Evolutionary conservation across 2,113 vertebrate species (phyloP).

Genomic region (Rhagologus leucostigma): DNA sequence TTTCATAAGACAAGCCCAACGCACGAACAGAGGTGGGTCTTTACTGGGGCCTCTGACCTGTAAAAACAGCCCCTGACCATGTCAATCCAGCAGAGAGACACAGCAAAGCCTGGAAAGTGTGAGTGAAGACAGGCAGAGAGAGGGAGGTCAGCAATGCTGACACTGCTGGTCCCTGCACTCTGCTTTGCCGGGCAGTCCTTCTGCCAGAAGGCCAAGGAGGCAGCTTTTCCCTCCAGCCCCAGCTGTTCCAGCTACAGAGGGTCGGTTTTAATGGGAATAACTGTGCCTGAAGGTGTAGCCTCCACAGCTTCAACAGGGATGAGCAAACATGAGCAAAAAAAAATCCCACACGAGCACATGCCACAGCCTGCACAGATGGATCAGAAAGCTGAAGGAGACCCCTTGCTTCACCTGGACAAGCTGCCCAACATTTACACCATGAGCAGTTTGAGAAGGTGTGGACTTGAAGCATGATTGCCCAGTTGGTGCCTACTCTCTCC

Average conservation of each 20-base stretch:
- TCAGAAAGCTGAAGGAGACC: not conserved
- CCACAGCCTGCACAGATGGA: not conserved
- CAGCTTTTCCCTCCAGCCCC: not conserved
- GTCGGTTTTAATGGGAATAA: not conserved
- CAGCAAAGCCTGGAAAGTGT: not conserved
- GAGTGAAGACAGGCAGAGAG: fast-evolving
- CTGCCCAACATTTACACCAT: fast-evolving
- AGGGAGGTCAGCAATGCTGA: not conserved
- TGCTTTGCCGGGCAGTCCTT: not conserved
- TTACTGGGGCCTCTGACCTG: fast-evolving
- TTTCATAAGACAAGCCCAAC: not conserved
- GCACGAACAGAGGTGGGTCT: not conserved
- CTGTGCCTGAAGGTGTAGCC: not conserved
- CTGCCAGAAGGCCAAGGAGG: not conserved
- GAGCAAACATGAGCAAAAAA: not conserved
- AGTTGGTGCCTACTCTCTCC: fast-evolving
- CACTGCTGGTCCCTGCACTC: not conserved
- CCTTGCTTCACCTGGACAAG: not conserved
- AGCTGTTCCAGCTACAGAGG: not conserved
- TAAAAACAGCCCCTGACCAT: not conserved
- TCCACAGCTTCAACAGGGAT: not conserved
- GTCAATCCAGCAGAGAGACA: not conserved
- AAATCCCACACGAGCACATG: fast-evolving
- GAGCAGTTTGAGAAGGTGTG: not conserved
- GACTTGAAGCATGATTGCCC: not conserved